Percentiles rank a stretch among this genome's conserved stretches.
phyloP scores from a whole-genome alignment of 1,140 invertebrate genomes.

The Meloidogyne exigua region DNA sequence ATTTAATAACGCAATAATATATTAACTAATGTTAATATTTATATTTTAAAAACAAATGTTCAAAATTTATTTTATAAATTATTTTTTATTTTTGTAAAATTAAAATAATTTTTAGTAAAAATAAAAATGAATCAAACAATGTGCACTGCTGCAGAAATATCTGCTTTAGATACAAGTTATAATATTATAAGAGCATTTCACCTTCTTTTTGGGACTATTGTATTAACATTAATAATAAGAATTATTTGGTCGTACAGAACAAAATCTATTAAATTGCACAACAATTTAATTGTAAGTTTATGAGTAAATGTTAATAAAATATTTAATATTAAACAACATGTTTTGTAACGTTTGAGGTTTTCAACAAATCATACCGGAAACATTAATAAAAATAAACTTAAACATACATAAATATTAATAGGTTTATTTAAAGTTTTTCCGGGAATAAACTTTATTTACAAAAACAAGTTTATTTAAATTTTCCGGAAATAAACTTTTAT shows the following conservation, averaged over 20 bases:
- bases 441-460: too few species aligned
- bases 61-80: neutral
- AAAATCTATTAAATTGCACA: conserved; percentile 5
- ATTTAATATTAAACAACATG: too few species aligned
- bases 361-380: too few species aligned
- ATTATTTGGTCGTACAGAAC: conserved; percentile 10
- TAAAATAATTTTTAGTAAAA: too few species aligned
- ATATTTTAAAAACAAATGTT: neutral
- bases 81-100: neutral
- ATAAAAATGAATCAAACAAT: neutral
- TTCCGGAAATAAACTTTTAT: too few species aligned
- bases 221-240: neutral
- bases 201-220: neutral
- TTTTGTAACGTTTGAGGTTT: too few species aligned
- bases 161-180: neutral
- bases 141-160: conserved; percentile 8
- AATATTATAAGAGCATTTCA: conserved; percentile 5
- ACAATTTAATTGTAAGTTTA: conserved; percentile 7
- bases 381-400: too few species aligned
- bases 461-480: too few species aligned
- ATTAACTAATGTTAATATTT: too few species aligned
- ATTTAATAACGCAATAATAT: neutral
- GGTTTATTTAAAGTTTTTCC: too few species aligned
- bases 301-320: too few species aligned
- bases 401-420: too few species aligned